Base-by-base conservation (phyloP, 92 coral and sea anemone species). In the Palythoa grandis region DNA sequence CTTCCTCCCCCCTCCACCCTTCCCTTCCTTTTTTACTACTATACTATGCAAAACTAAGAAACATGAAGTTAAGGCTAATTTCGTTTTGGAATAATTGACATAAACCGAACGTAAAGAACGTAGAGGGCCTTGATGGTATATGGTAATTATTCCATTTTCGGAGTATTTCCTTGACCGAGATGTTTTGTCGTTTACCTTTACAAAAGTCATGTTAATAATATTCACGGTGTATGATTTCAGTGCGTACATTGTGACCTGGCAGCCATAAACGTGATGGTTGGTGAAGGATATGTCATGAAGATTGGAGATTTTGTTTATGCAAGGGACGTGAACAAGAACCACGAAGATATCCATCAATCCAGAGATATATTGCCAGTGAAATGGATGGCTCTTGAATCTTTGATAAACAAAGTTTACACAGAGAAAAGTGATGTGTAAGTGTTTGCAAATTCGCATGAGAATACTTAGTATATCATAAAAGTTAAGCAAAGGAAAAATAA, bases 371-470 rank as follows among this genome's bases (percentile, higher is more conserved):
- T 96, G 68, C 98, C 98, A 11, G 92, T 96, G 77, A 96, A 94
- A 73, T 96, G 98, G 98, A 96, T 96, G 98, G 98, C 98, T 19
- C 80, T 92, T 35, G 98, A 96, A 77, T 92, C 98, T 52, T 82
- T 96, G 61, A 92, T 92, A 77, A 92, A 84, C 87, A 82, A 91
- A 56, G 88, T 82, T 11, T 96, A 96, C 92, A 91, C 98, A 24
- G 91, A 91, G 78, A 95, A 96, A 77, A 96, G 93, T 60, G 98
- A 96, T 73, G 94, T 94, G 98, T 96, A 92, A 92, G 98, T 95
- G 14, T 72, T 38, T 37, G 16, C 20, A 15, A 58, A 58, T 58
- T 29, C 1, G 35, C 35, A 58, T 43, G 9, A 43, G 9, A 43
- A 43, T 43, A 43, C 50, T 3, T 4, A 5, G 50, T 4, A 43